Conservation (phyloP, 2,888 invertebrate genomes). For the Neria commutata region DNA sequence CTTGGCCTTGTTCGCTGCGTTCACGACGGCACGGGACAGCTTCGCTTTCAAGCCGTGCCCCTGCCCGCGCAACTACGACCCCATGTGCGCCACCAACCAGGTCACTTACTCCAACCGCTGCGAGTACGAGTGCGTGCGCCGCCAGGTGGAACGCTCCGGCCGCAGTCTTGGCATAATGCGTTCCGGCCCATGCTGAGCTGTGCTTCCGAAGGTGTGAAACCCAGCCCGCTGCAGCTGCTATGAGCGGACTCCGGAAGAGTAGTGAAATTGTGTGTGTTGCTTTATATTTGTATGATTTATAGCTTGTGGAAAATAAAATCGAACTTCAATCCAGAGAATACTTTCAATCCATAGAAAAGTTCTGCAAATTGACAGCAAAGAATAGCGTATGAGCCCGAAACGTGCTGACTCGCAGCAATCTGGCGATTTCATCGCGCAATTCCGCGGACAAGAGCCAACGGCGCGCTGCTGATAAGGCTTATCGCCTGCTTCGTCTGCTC, state of each 20-base stretch:
- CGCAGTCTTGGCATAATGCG: constrained; percentile 44
- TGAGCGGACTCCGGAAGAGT: background rate
- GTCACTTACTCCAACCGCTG: constrained; percentile 51
- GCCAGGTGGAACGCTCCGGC: constrained; percentile 39
- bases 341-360: too few species aligned
- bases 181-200: constrained; percentile 42
- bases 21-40: constrained; percentile 20
- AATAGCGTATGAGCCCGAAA: too few species aligned
- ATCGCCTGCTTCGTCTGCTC: too few species aligned
- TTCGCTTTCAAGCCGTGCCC: constrained; percentile 41
- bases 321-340: too few species aligned
- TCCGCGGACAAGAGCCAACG: too few species aligned
- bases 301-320: too few species aligned
- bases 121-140: constrained; percentile 42
- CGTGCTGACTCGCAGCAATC: too few species aligned
- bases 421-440: too few species aligned
- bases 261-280: too few species aligned
- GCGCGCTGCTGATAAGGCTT: too few species aligned
- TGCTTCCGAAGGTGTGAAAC: background rate
- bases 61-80: constrained; percentile 49
- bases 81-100: constrained; percentile 48
- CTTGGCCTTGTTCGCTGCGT: constrained; percentile 34
- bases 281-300: too few species aligned
- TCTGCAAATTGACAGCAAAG: too few species aligned
- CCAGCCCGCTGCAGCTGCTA: background rate